A percentile compares a stretch with the other conserved stretches of the same genome.
These are phyloP conservation scores for Sycophaga agraensis DNA, from an alignment of 1,140 invertebrate species.

Conservation along the genomic window DNA sequence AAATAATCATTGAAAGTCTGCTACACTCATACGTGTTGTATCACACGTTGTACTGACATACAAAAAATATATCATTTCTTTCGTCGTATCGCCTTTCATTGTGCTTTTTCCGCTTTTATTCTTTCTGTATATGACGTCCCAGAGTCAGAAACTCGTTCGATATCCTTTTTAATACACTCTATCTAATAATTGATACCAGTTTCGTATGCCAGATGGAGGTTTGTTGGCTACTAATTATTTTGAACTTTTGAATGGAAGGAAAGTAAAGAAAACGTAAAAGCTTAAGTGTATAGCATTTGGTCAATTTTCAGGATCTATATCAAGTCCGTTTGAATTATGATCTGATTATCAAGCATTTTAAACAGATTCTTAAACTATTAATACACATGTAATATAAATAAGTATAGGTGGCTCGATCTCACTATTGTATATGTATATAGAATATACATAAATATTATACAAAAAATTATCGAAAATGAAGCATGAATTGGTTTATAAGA, in stretches of 20 bases:
- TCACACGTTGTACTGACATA: not conserved
- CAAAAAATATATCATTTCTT: conserved; percentile 22
- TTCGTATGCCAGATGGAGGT: conserved; percentile 2
- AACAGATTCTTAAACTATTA: no score
- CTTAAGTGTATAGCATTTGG: conserved; percentile 1
- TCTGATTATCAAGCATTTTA: no score
- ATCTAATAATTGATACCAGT: conserved; percentile 6
- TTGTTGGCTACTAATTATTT: not conserved
- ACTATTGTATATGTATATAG: no score
- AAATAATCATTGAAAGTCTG: no score
- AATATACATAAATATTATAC: no score
- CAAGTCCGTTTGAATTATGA: no score
- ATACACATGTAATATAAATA: no score
- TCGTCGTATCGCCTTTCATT: not conserved
- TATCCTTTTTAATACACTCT: conserved; percentile 10
- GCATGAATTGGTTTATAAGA: no score
- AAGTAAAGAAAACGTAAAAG: not conserved
- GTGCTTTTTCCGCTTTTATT: conserved; percentile 22
- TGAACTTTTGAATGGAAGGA: not conserved
- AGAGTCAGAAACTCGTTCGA: conserved; percentile 10
- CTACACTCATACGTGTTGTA: no score
- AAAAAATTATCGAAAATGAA: no score
- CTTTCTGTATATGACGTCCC: conserved; percentile 2
- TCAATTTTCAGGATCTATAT: no score
- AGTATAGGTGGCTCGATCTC: no score